phyloP scores from a whole-genome alignment of 1,140 invertebrate genomes.

The Linepithema humile region DNA sequence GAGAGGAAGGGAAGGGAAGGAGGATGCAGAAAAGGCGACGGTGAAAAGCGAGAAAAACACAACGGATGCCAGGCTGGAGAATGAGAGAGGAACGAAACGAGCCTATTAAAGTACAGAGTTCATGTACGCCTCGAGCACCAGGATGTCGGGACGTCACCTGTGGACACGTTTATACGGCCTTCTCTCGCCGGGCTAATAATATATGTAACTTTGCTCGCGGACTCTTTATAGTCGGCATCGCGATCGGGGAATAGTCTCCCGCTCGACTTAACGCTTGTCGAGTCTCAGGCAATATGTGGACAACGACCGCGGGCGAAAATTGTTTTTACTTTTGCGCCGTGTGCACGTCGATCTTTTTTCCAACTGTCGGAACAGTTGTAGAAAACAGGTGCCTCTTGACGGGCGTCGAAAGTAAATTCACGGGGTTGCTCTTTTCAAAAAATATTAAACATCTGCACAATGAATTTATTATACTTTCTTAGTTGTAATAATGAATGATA shows the following conservation, averaged over 20 bases:
- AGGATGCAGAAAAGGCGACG: background rate
- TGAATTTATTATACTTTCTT: slow-evolving; percentile 31
- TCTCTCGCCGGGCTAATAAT: slow-evolving; percentile 58
- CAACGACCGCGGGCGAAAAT: background rate
- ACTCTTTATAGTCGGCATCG: slow-evolving; percentile 59
- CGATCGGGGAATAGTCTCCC: slow-evolving; percentile 15
- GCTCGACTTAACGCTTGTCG: background rate
- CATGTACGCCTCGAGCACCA: slow-evolving; percentile 59
- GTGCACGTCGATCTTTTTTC: background rate
- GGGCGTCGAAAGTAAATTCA: background rate
- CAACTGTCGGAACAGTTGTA: background rate
- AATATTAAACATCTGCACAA: background rate
- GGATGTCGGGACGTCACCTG: slow-evolving; percentile 66
- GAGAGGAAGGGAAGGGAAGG: background rate
- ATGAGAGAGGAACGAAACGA: slow-evolving; percentile 38
- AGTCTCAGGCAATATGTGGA: background rate
- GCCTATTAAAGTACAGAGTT: slow-evolving; percentile 71
- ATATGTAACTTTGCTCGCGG: slow-evolving; percentile 50
- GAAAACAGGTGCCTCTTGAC: slow-evolving; percentile 6
- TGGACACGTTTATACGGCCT: slow-evolving; percentile 61
- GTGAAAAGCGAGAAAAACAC: slow-evolving; percentile 42
- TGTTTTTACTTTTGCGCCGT: background rate
- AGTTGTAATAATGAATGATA: background rate
- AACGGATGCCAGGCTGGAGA: background rate
- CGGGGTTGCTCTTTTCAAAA: slow-evolving; percentile 9